Percentiles rank a stretch among this genome's conserved stretches.
These are phyloP conservation scores for Apis florea DNA, from an alignment of 1,140 invertebrate genomes.

Conservation along the genomic window DNA sequence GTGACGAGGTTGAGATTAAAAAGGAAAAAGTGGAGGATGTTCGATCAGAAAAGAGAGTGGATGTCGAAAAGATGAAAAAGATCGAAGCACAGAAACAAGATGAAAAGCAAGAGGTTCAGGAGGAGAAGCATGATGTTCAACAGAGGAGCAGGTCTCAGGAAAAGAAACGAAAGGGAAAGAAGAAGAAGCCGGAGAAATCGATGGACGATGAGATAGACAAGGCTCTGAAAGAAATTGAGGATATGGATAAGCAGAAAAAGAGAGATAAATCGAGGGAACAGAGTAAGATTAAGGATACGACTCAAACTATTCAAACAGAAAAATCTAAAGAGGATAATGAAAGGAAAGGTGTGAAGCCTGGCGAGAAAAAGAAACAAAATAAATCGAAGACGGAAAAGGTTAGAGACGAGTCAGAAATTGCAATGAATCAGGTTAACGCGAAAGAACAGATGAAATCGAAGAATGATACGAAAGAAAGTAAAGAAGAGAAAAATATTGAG, in stretches of 20 bases:
- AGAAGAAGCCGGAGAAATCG: conserved; percentile 79
- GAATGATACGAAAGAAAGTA: conserved; percentile 23
- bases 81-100: conserved; percentile 9
- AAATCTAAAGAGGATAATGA: conserved; percentile 33
- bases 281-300: conserved; percentile 30
- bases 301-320: not conserved
- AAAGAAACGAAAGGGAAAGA: conserved; percentile 76
- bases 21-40: conserved; percentile 11
- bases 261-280: conserved; percentile 67
- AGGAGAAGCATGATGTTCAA: conserved; percentile 8
- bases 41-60: conserved; percentile 21
- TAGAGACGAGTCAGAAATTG: conserved; percentile 29
- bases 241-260: conserved; percentile 79
- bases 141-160: conserved; percentile 52
- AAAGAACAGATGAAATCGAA: conserved; percentile 60
- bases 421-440: not conserved
- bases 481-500: not conserved
- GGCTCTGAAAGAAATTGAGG: conserved; percentile 82
- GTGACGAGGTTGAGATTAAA: not conserved
- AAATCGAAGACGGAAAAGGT: conserved; percentile 25
- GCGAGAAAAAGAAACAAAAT: conserved; percentile 24
- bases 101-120: not conserved
- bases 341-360: conserved; percentile 28
- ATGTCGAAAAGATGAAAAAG: not conserved
- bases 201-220: conserved; percentile 83